Base-by-base conservation (phyloP, 2,797 vertebrate species). In the Melanotaenia parkinsoni region DNA sequence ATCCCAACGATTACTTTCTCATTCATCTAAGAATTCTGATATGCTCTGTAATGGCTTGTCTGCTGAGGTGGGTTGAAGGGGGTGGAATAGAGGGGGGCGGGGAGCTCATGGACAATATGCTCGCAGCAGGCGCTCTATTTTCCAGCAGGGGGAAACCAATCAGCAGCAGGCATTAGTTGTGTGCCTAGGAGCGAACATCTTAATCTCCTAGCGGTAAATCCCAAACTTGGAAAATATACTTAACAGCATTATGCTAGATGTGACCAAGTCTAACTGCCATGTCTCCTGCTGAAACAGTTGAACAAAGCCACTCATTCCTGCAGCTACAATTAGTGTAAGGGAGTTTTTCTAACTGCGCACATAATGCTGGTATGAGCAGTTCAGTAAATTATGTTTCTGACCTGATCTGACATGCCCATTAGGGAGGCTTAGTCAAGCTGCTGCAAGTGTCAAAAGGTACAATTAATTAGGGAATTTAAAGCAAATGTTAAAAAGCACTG, bases 1-100 rank as follows among this genome's bases (percentile, higher is more conserved):
- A 92, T 94, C 88, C 85, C 83, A 81, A 85, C 87, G 92, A 94
- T 94, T 93, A 94, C 91, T 92, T 92, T 92, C 92, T 92, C 91
- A 92, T 94, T 94, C 92, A 92, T 93, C 90, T 84, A 90, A 91
- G 80, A 91, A 92, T 91, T 90, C 85, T 91, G 89, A 92, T 91
- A 88, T 82, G 85, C 87, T 89, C 88, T 84, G 84, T 91, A 93
- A 93, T 91, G 85, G 86, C 88, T 88, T 91, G 91, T 90, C 91
- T 91, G 84, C 86, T 69, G 82, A 84, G 87, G 83, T 84, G 81
- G 81, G 84, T 84, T 84, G 83, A 82, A 28, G 74, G 72, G 77
- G 61, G 67, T n/a, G 58, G 70, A 64, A 72, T 70, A 10, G 9
- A 32, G 13, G 14, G 5, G 47, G 32, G n/a, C 37, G 53, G 72